Base-by-base conservation (phyloP, 2,888 invertebrate genomes). In the Latheticus oryzae region DNA sequence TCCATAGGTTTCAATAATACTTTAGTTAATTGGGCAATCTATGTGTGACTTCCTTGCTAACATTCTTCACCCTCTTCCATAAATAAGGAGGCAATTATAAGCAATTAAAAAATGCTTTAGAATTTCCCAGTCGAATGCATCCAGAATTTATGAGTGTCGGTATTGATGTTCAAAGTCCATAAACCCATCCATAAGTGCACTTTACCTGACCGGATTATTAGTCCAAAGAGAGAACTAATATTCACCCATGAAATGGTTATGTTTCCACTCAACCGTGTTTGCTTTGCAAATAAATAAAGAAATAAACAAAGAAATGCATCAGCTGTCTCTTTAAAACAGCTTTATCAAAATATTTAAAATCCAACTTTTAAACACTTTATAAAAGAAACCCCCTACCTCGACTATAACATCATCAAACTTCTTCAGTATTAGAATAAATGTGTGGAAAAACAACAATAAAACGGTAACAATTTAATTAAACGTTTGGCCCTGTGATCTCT, bases 401-500 rank as follows among this genome's bases (percentile, higher is more conserved):
- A 55, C 48, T 48, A 48, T 23, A 17, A 7, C 40, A 37, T 47
- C 54, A 30, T 55, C 40, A 47, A 38, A 15, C 19, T 13, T 8
- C 15, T 5, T 11, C 11, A 28, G 30, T 26, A 30, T 16, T 53
- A 26, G 53, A 43, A 43, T 8, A 24, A 26, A 16, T 23, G 13
- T 33, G 12, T 32, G 1, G 15, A 45, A 42, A 43, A 43, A 43
- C n/a, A 24, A 24, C 35, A 47, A 45, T 30, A 17, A 17, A 45
- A 45, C 30, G 45, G 48, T 55, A 55, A 55, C 38, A 48, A 48
- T 48, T 55, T 55, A 55, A 55, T 55, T 55, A 55, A 54, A 55
- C 47, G 40, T 47, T 48, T 38, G 33, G 33, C 48, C 40, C 40
- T 28, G 48, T 33, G 26, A 48, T 40, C 48, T 30, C 38, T 23